phyloP scores from a whole-genome alignment of 2,113 vertebrate species.

The Cairina moschata region DNA sequence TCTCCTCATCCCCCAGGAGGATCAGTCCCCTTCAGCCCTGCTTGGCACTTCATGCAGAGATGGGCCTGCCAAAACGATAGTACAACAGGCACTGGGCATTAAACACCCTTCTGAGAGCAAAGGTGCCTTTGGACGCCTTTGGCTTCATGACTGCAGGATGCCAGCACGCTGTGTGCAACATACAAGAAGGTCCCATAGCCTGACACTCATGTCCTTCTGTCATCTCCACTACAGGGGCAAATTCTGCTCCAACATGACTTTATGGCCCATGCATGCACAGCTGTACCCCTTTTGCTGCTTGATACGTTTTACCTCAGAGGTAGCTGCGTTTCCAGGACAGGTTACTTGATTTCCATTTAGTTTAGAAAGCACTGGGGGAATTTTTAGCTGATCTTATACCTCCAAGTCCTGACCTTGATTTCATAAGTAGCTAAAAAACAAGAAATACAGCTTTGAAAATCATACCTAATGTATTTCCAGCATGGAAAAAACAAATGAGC shows the following conservation, averaged over 20 bases:
- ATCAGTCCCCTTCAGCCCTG: neutral
- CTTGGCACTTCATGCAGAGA: neutral
- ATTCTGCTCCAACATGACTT: neutral
- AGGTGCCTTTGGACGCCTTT: neutral
- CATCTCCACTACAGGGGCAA: fast-evolving
- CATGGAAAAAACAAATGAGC: neutral
- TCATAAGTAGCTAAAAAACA: neutral
- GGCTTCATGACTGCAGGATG: neutral
- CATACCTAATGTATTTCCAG: neutral
- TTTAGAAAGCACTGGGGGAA: neutral
- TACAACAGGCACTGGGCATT: fast-evolving
- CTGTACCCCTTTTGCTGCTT: neutral
- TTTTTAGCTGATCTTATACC: neutral
- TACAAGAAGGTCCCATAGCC: neutral
- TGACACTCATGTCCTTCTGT: neutral
- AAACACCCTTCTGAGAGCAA: neutral
- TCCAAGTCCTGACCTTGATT: neutral
- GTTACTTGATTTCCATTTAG: neutral
- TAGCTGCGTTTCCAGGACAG: neutral
- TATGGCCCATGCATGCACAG: neutral
- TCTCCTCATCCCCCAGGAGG: neutral
- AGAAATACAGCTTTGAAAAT: neutral
- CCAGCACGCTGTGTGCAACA: neutral
- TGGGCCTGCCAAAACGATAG: neutral
- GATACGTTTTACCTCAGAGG: neutral